Conservation (phyloP, 2,113 vertebrate species). For the Morone saxatilis region DNA sequence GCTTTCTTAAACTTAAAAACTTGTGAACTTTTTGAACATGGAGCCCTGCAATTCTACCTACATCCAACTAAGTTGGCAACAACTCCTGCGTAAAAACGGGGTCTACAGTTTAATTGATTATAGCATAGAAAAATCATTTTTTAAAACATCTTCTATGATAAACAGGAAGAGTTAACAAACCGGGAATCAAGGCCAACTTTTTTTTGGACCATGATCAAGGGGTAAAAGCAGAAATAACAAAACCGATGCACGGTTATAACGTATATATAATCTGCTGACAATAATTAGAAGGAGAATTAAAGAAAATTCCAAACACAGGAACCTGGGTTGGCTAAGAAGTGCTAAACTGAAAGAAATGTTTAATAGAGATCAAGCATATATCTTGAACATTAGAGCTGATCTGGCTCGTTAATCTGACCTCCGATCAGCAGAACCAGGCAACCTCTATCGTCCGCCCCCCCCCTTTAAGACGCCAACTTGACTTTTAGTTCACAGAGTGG, state of each 20-base stretch:
- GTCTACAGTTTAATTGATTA: neutral
- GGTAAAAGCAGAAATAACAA: too few species aligned
- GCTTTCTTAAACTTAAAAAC: neutral
- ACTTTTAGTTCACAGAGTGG: constrained; percentile 21
- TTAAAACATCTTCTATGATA: too few species aligned
- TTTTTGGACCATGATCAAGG: too few species aligned
- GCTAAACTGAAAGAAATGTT: neutral
- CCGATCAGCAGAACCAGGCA: neutral
- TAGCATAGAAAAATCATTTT: neutral
- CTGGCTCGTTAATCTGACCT: constrained; percentile 20
- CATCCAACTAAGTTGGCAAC: constrained; percentile 50
- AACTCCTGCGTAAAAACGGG: neutral
- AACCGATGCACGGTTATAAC: too few species aligned
- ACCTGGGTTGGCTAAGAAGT: neutral
- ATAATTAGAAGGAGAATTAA: neutral
- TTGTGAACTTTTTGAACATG: neutral
- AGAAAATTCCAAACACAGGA: neutral
- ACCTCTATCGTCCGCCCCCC: neutral
- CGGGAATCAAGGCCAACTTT: too few species aligned
- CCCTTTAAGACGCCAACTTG: constrained; percentile 5
- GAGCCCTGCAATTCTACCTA: constrained; percentile 18
- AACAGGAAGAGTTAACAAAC: too few species aligned
- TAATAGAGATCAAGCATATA: neutral
- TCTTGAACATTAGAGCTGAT: neutral
- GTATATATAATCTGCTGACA: too few species aligned